A percentile compares a stretch with the other conserved stretches of the same genome.
These are phyloP conservation scores for Drosophila truncata DNA, from an alignment of 1,140 invertebrate species.

Conservation along the genomic window DNA sequence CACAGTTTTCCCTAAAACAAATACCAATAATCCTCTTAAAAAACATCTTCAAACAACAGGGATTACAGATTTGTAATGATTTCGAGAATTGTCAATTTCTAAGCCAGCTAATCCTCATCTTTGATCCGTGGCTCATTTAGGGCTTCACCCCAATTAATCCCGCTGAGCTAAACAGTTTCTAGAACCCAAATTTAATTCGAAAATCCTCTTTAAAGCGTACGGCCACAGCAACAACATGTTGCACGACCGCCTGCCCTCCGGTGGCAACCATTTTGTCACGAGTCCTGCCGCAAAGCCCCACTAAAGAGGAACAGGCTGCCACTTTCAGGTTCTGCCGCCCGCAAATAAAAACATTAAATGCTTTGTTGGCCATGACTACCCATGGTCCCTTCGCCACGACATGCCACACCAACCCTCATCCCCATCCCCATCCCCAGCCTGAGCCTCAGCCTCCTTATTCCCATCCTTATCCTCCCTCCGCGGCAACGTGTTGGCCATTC, in stretches of 20 bases:
- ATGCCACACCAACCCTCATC: not conserved
- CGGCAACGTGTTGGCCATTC: conserved; percentile 72
- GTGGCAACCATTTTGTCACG: conserved; percentile 44
- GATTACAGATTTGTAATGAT: not conserved
- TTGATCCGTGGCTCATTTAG: conserved; percentile 8
- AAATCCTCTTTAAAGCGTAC: conserved; percentile 50
- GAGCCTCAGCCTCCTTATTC: not conserved
- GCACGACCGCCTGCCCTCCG: conserved; percentile 36
- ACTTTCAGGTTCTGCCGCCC: conserved; percentile 72
- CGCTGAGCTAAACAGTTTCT: conserved; percentile 10
- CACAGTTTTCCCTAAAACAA: not conserved
- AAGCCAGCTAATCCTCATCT: not conserved
- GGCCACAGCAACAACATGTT: conserved; percentile 61
- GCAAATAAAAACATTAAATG: conserved; percentile 82
- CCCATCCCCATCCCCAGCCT: not conserved
- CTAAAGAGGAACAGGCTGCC: conserved; percentile 54
- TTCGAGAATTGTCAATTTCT: conserved; percentile 19
- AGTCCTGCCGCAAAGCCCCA: conserved; percentile 53
- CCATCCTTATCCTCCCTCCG: conserved; percentile 4
- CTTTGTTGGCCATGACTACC: conserved; percentile 57
- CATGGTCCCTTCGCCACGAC: conserved; percentile 2
- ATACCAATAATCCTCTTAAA: not conserved
- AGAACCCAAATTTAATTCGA: conserved; percentile 48
- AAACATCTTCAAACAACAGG: not conserved
- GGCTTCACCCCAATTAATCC: conserved; percentile 36